Conservation (phyloP, 1,140 invertebrate species). For the Drosophila sechellia region DNA sequence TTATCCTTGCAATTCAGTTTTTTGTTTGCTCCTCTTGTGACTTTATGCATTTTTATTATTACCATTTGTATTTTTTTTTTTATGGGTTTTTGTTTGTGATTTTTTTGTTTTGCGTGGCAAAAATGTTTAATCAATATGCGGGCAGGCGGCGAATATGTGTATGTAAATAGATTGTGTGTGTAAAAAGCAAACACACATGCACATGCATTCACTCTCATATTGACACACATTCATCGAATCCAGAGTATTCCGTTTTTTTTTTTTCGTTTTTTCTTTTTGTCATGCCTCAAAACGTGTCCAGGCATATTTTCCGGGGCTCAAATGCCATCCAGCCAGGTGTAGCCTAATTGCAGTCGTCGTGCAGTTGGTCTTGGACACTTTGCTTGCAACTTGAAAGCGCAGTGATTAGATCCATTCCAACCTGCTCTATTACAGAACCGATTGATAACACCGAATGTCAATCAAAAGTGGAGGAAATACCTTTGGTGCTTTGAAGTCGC, state of each 20-base stretch:
- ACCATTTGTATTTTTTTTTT: background rate
- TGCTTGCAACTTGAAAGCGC: too few relatives aligned
- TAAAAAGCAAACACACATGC: conserved; percentile 13
- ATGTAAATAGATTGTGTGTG: conserved; percentile 23
- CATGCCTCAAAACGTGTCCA: conserved; percentile 33
- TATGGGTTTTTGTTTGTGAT: conserved; percentile 19
- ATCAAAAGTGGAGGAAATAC: conserved; percentile 15
- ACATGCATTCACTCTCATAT: conserved; percentile 19
- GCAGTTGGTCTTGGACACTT: background rate
- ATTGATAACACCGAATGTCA: background rate
- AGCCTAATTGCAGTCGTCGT: conserved; percentile 15
- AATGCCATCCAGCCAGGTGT: conserved; percentile 20
- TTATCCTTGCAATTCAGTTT: background rate
- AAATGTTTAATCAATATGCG: conserved; percentile 81
- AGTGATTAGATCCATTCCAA: background rate
- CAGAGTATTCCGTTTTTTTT: conserved; percentile 13
- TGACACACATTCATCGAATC: conserved; percentile 39
- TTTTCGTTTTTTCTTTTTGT: background rate
- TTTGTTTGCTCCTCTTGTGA: background rate
- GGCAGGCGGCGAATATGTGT: conserved; percentile 44
- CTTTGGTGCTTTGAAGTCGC: conserved; percentile 21
- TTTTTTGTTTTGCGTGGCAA: conserved; percentile 63
- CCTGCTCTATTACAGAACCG: too few relatives aligned
- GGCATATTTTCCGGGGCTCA: conserved; percentile 32
- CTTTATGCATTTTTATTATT: conserved; percentile 27